Conservation (phyloP, 2,113 vertebrate genomes). For the Pelobates fuscus region DNA sequence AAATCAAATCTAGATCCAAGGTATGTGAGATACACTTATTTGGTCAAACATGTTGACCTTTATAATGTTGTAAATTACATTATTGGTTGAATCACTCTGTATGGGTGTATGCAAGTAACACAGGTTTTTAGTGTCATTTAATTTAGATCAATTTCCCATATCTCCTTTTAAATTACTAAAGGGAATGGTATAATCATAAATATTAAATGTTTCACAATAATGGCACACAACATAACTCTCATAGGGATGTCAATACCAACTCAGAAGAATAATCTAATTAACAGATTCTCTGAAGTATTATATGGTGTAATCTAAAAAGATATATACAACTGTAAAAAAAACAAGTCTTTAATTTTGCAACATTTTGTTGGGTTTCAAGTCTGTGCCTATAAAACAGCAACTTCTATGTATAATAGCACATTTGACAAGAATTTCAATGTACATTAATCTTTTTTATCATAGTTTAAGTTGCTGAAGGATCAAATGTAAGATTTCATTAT, state of each 20-base stretch:
- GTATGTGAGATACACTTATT: too few species aligned
- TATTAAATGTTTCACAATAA: constrained; percentile 3
- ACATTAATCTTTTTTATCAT: background rate
- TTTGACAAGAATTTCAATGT: background rate
- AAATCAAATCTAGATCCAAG: too few species aligned
- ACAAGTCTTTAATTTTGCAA: background rate
- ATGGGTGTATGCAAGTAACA: too few species aligned
- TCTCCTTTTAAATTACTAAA: background rate
- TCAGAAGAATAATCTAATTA: background rate
- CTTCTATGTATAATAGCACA: background rate
- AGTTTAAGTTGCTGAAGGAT: constrained; percentile 4
- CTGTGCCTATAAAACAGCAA: background rate
- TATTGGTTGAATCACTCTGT: too few species aligned
- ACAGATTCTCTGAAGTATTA: background rate
- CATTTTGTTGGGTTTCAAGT: background rate
- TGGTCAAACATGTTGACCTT: too few species aligned
- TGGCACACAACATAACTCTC: background rate
- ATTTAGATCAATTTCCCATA: background rate
- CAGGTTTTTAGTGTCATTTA: background rate
- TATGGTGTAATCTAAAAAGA: background rate
- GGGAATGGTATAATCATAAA: background rate
- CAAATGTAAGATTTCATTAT: background rate
- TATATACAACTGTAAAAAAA: background rate
- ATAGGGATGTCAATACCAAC: background rate
- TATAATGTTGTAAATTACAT: too few species aligned